A percentile compares a stretch with the other conserved stretches of the same genome.
Evolutionary conservation across 2,797 vertebrate species (phyloP).

Genomic region (Falco novaeseelandiae): DNA sequence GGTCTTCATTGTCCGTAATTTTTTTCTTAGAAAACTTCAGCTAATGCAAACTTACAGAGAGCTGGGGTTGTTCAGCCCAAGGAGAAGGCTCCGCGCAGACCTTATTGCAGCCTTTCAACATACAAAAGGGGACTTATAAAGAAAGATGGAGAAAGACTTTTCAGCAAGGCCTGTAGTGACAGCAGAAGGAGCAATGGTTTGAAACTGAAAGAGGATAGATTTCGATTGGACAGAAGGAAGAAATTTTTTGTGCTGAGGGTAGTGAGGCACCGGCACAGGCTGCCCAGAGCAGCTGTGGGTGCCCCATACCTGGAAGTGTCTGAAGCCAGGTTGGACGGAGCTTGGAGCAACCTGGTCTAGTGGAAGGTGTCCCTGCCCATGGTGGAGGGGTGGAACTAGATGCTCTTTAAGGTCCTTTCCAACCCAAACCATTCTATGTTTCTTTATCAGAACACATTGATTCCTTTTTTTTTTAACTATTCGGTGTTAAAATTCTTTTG

Average conservation of each 20-base stretch:
- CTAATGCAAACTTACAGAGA: not conserved
- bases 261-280: rapidly evolving
- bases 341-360: rapidly evolving
- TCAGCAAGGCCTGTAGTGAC: not conserved
- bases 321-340: rapidly evolving
- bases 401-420: not conserved
- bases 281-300: not conserved
- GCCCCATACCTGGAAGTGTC: not conserved
- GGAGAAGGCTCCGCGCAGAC: not conserved
- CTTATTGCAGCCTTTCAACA: not conserved
- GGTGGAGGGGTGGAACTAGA: rapidly evolving
- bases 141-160: not conserved
- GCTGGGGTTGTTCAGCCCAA: not conserved
- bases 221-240: not conserved
- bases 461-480: not conserved
- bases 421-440: not conserved
- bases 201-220: not conserved
- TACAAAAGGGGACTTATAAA: too few relatives aligned
- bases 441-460: not conserved
- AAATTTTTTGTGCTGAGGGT: too few relatives aligned
- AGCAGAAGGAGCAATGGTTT: not conserved
- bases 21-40: not conserved
- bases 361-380: rapidly evolving
- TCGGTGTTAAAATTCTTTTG: not conserved
- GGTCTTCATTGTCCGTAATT: not conserved